Conservation (phyloP, 1,140 invertebrate genomes). For the Mactra quadrangularis region DNA sequence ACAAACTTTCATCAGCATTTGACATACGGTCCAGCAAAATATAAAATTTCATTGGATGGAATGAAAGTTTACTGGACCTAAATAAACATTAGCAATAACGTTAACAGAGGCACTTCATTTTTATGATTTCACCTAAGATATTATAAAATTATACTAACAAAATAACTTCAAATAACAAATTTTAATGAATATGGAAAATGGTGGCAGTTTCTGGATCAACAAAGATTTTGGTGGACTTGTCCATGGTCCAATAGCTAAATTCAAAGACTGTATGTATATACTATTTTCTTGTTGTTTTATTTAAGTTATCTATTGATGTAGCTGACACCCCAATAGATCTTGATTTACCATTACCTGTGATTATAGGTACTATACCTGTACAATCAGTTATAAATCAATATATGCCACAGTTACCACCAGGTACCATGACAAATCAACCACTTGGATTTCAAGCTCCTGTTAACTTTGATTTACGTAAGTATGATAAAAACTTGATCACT, state of each 20-base stretch:
- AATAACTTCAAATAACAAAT: not conserved
- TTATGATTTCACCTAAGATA: no score
- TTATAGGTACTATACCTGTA: constrained; percentile 39
- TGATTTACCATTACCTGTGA: not conserved
- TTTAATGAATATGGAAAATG: no score
- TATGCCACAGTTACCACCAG: constrained; percentile 18
- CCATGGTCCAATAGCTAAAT: no score
- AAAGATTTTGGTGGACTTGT: no score
- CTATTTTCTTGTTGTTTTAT: not conserved
- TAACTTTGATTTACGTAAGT: constrained; percentile 38
- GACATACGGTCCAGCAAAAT: no score
- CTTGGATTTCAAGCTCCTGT: constrained; percentile 35
- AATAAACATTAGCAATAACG: no score
- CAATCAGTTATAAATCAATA: constrained; percentile 39
- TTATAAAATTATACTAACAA: not conserved
- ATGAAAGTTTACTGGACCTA: no score
- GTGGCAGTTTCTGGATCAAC: not conserved
- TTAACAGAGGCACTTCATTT: no score
- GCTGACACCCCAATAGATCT: constrained; percentile 51
- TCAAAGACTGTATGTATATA: not conserved
- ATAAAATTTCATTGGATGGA: no score
- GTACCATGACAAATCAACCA: constrained; percentile 29
- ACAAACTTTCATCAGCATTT: no score
- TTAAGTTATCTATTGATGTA: constrained; percentile 8
- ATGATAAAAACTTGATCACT: no score